These are phyloP conservation scores for Drosophila lacertosa DNA, from an alignment of 1,140 invertebrate species.

Conservation along the genomic window DNA sequence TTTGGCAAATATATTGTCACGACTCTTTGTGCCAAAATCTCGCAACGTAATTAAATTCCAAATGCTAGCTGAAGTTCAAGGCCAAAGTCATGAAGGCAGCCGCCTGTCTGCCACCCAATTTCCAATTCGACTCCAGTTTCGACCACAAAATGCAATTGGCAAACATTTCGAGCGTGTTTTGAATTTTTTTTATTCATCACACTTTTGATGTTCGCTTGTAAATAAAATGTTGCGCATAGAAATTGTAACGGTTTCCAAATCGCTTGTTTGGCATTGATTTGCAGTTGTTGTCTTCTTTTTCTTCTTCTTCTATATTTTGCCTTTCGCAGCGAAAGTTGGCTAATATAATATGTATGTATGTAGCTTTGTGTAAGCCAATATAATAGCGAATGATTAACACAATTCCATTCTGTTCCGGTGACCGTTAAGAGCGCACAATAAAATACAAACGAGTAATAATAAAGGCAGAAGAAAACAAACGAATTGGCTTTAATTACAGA, in stretches of 20 bases:
- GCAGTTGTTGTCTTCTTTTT: constrained; percentile 7
- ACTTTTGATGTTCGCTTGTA: not conserved
- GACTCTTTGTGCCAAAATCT: constrained; percentile 66
- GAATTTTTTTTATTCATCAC: constrained; percentile 5
- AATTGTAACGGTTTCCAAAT: constrained; percentile 50
- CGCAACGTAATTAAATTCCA: constrained; percentile 52
- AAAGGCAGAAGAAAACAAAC: not conserved
- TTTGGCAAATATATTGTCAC: constrained; percentile 70
- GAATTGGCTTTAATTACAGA: constrained; percentile 16
- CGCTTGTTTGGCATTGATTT: constrained; percentile 40
- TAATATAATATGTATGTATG: constrained; percentile 17
- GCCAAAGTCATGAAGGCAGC: constrained; percentile 28
- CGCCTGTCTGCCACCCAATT: constrained; percentile 25
- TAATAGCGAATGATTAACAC: constrained; percentile 39
- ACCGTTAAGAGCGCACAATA: constrained; percentile 14
- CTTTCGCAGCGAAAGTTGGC: constrained; percentile 40
- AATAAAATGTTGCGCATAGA: constrained; percentile 40
- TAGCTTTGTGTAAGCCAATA: constrained; percentile 2
- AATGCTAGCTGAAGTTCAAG: constrained; percentile 66
- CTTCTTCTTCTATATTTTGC: constrained; percentile 5
- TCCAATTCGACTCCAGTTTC: constrained; percentile 26
- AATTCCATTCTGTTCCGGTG: constrained; percentile 15
- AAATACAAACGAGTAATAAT: constrained; percentile 6
- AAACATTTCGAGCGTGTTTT: constrained; percentile 34
- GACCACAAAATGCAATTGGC: constrained; percentile 36